phyloP scores from a whole-genome alignment of 1,140 invertebrate genomes.

The Drosophila asahinai region DNA sequence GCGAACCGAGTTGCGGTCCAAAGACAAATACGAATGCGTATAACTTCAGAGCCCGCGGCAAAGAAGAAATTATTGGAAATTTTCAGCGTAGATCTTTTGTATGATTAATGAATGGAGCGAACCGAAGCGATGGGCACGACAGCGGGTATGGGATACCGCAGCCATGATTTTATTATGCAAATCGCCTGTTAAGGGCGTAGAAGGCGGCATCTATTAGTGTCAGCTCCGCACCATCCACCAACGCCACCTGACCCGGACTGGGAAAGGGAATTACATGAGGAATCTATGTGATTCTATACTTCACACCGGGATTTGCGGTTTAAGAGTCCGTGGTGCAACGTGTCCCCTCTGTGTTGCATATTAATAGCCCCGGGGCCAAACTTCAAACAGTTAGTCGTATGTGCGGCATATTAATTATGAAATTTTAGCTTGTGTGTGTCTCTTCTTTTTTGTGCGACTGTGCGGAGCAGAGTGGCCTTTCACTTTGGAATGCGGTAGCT shows the following conservation, averaged over 20 bases:
- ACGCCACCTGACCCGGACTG: conserved; percentile 31
- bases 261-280: conserved; percentile 10
- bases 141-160: conserved; percentile 2
- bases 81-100: conserved; percentile 71
- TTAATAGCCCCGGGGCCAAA: conserved; percentile 56
- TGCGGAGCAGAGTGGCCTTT: conserved; percentile 59
- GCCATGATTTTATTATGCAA: conserved; percentile 69
- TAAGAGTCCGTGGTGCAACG: conserved; percentile 13
- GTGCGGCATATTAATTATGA: conserved; percentile 80
- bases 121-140: conserved; percentile 43
- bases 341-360: conserved; percentile 58
- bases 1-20: conserved; percentile 12
- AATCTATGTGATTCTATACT: conserved; percentile 25
- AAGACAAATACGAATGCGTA: conserved; percentile 51
- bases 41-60: conserved; percentile 29
- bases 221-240: conserved; percentile 40
- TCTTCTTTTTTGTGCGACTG: background rate
- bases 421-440: conserved; percentile 54
- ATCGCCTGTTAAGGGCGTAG: conserved; percentile 72
- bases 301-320: conserved; percentile 35
- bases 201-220: conserved; percentile 76
- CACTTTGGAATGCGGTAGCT: conserved; percentile 79
- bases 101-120: conserved; percentile 75
- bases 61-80: conserved; percentile 72
- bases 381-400: conserved; percentile 69